Conservation (phyloP, 2,797 vertebrate species). For the Arctocebus calabarensis region DNA sequence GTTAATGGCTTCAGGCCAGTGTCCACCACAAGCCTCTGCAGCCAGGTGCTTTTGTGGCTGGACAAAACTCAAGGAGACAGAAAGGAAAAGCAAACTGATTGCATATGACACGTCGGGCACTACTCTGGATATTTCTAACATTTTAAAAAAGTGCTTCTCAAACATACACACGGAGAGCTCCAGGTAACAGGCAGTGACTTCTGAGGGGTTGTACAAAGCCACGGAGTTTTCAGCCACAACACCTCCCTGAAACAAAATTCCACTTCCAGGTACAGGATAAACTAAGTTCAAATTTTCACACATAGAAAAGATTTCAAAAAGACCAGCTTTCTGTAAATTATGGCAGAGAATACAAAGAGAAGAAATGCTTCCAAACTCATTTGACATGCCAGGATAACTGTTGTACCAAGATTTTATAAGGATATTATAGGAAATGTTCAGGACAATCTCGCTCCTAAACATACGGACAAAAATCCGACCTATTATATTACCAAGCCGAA, state of each 20-base stretch:
- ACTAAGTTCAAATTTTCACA: not conserved
- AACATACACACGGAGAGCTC: not conserved
- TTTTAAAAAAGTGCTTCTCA: not conserved
- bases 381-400: not conserved
- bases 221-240: not conserved
- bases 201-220: not conserved
- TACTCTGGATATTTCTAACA: not conserved
- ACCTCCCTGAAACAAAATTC: not conserved
- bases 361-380: slow-evolving; percentile 30
- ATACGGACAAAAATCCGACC: not conserved
- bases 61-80: not conserved
- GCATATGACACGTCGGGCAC: not conserved
- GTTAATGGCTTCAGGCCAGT: not conserved
- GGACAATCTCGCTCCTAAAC: not conserved
- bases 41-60: not conserved
- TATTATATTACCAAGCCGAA: not conserved
- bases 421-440: not conserved
- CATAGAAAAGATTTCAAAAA: slow-evolving; percentile 34
- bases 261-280: not conserved
- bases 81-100: not conserved
- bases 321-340: not conserved
- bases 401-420: not conserved
- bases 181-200: not conserved
- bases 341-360: slow-evolving; percentile 28
- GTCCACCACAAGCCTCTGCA: not conserved